Base-by-base conservation (phyloP, 2,113 vertebrate species). In the Perccottus glenii region DNA sequence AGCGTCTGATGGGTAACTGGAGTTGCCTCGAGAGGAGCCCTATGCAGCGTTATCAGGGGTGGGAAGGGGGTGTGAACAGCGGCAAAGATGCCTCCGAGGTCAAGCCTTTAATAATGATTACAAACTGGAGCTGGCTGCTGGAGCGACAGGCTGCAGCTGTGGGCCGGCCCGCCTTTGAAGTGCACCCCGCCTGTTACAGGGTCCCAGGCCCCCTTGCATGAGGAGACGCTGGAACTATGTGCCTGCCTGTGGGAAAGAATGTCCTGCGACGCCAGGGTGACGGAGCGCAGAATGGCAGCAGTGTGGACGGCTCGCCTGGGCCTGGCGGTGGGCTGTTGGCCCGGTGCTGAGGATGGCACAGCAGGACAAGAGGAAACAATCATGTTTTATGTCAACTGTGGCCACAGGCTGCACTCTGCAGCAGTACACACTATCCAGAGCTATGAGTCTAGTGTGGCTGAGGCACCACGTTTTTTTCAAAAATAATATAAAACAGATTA, bases 21-120 rank as follows among this genome's bases (percentile, higher is more conserved):
- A 91, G 86, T 88, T 64, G 81, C 85, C 81, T 87, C 81, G 81
- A 87, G 88, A 90, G 78, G 84, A 91, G 81, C 81, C 85, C 80
- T 52, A 78, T 85, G 89, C 78, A 77, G 90, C 81, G 71, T 87
- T 89, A 86, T 88, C 89, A 77, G 83, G 84, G 80, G 70, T 87
- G 84, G 85, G 88, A 84, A 83, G 84, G 89, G 92, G 85, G 90
- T 94, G 93, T 91, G 93, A 94, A 94, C 92, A 94, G 93, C 92
- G 89, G 92, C 90, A 93, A 86, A 92, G 92, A 93, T 94, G 93
- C 90, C 92, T 92, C 87, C 75, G 88, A 91, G 92, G 92, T 94
- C 93, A 94, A 93, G 92, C 93, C 93, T 94, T 94, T 94, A 94
- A 94, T 94, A 94, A 93, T 94, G 93, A 93, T 94, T 94, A 93